A percentile compares a stretch with the other conserved stretches of the same genome.
phyloP scores from a whole-genome alignment of 2,888 invertebrate genomes.

The Diogma glabrata region DNA sequence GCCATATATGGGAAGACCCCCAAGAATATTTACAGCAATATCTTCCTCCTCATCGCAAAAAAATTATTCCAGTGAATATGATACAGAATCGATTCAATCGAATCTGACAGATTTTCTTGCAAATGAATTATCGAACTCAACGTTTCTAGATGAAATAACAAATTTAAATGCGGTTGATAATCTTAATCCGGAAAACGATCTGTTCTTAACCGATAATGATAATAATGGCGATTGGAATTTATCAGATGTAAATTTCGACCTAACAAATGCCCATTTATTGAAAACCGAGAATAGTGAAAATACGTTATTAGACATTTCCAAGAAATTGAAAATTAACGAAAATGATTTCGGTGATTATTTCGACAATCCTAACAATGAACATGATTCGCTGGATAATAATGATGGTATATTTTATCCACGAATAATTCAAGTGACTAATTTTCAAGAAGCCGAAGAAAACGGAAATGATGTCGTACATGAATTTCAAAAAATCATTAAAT shows the following conservation, averaged over 20 bases:
- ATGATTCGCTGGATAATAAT: conserved; percentile 4
- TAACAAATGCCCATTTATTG: neutral
- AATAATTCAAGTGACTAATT: conserved; percentile 34
- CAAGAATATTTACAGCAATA: conserved; percentile 17
- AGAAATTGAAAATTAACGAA: too few relatives aligned
- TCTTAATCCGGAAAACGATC: neutral
- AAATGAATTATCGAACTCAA: conserved; percentile 2
- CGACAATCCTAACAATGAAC: neutral
- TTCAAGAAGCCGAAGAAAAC: conserved; percentile 25
- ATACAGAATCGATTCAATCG: conserved; percentile 28
- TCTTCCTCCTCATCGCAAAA: conserved; percentile 11
- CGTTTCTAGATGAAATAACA: conserved; percentile 3
- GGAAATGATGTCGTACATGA: neutral
- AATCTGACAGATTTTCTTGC: conserved; percentile 32
- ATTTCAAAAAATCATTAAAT: conserved; percentile 1
- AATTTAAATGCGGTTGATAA: neutral
- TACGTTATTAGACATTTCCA: neutral
- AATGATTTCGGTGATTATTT: too few relatives aligned
- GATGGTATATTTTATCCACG: conserved; percentile 27
- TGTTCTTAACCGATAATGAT: neutral
- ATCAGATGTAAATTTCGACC: neutral
- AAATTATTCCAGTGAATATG: conserved; percentile 4
- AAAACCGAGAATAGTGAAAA: neutral
- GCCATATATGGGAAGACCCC: conserved; percentile 32
- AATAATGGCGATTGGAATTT: conserved; percentile 3